Conservation (phyloP, 2,888 invertebrate species). For the Steinernema carpocapsae region DNA sequence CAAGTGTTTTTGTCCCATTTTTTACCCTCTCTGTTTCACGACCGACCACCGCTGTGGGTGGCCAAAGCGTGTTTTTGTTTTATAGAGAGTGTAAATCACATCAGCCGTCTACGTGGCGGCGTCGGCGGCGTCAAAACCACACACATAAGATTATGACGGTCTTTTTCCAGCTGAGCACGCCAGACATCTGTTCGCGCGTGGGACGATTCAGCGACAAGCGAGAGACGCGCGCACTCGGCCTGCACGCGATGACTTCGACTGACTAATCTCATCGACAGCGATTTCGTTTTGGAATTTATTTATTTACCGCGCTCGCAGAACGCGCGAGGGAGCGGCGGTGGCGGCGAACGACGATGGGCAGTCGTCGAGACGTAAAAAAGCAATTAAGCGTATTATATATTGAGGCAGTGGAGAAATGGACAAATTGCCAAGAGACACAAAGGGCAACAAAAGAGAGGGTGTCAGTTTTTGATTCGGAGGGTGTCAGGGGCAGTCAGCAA, state of each 20-base stretch:
- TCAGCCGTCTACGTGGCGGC: too few species aligned
- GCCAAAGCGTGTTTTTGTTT: too few species aligned
- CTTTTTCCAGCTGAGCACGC: constrained; percentile 6
- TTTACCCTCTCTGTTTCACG: too few species aligned
- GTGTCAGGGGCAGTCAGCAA: neutral
- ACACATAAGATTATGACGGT: constrained; percentile 22
- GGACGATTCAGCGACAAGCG: neutral
- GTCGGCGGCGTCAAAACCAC: neutral
- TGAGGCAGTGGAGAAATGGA: neutral
- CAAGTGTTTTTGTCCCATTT: too few species aligned
- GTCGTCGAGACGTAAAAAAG: constrained; percentile 16
- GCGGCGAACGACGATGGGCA: constrained; percentile 6
- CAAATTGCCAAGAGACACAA: neutral
- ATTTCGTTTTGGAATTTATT: constrained; percentile 31
- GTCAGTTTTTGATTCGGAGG: neutral
- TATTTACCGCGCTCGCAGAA: constrained; percentile 20
- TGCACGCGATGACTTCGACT: constrained; percentile 18
- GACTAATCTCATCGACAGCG: constrained; percentile 32
- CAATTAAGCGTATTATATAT: constrained; percentile 32
- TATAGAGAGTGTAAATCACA: too few species aligned
- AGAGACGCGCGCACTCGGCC: too few species aligned
- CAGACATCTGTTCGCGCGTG: constrained; percentile 13
- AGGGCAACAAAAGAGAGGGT: neutral
- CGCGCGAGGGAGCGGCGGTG: neutral
- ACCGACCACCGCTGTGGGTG: too few species aligned